Percentiles rank a stretch among this genome's conserved stretches.
These are phyloP conservation scores for Syrphus vitripennis DNA, from an alignment of 2,888 invertebrate species.

Conservation along the genomic window DNA sequence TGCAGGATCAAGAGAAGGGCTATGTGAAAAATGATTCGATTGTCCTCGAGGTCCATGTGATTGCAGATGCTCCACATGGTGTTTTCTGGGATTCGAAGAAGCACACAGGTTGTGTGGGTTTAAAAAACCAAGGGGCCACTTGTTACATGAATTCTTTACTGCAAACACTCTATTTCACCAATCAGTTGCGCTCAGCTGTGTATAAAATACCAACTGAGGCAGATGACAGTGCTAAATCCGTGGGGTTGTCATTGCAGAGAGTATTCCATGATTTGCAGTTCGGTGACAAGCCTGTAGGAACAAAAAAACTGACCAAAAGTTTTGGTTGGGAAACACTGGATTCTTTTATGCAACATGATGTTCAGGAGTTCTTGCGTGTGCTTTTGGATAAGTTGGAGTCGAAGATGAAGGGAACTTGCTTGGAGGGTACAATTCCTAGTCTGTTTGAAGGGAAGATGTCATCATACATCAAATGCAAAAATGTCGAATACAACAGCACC, in stretches of 20 bases:
- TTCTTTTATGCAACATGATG: constrained; percentile 99
- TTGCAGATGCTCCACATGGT: constrained; percentile 94
- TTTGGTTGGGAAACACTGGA: constrained; percentile 99
- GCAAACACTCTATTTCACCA: constrained; percentile 99
- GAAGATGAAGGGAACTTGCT: constrained; percentile 99
- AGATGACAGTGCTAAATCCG: constrained; percentile 95
- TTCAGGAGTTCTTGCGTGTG: constrained; percentile 93
- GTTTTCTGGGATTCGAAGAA: constrained; percentile 99
- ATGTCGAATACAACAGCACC: constrained; percentile 97
- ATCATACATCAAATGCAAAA: constrained; percentile 98
- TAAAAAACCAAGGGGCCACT: constrained; percentile 99
- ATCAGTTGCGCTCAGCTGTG: constrained; percentile 94
- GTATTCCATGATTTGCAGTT: constrained; percentile 99
- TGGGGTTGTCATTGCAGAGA: constrained; percentile 95
- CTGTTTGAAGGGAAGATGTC: constrained; percentile 99
- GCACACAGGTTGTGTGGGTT: constrained; percentile 93
- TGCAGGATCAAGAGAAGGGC: constrained; percentile 94
- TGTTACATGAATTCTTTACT: constrained; percentile 99
- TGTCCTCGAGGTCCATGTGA: constrained; percentile 88
- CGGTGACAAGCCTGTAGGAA: constrained; percentile 98
- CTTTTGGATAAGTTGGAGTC: constrained; percentile 98
- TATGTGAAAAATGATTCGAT: constrained; percentile 96
- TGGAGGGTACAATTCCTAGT: constrained; percentile 98
- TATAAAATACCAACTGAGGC: constrained; percentile 99
- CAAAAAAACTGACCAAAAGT: constrained; percentile 99